Conservation (phyloP, 2,888 invertebrate species). For the Notodonta ziczac region DNA sequence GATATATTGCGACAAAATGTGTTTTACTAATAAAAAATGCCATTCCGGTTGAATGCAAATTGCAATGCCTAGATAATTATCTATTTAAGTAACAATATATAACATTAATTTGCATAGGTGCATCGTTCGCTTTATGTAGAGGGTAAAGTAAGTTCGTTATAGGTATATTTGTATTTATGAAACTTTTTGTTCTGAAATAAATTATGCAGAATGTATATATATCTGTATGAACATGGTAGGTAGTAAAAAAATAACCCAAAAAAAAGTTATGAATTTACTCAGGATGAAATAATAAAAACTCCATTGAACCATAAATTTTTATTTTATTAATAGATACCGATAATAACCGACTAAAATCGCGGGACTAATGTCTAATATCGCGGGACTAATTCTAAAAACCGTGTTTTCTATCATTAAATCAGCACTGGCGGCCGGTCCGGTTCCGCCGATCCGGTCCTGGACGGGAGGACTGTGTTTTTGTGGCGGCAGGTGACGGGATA, state of each 20-base stretch:
- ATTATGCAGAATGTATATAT: too few species aligned
- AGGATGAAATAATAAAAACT: too few species aligned
- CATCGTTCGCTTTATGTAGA: too few species aligned
- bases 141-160: too few species aligned
- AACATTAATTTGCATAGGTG: not conserved
- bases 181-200: too few species aligned
- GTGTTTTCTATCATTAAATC: constrained; percentile 66
- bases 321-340: constrained; percentile 6
- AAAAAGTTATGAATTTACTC: too few species aligned
- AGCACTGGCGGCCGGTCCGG: constrained; percentile 46
- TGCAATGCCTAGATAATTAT: not conserved
- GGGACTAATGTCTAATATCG: constrained; percentile 46
- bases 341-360: constrained; percentile 40
- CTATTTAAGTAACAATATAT: not conserved
- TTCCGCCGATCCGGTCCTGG: constrained; percentile 42
- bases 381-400: constrained; percentile 57
- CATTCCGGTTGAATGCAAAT: not conserved
- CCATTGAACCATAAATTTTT: too few species aligned
- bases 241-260: too few species aligned
- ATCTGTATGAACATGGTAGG: too few species aligned
- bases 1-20: not conserved
- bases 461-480: constrained; percentile 60
- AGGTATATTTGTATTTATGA: too few species aligned
- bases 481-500: constrained; percentile 77
- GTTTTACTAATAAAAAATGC: not conserved